Evolutionary conservation across 2,113 vertebrate genomes (phyloP), one percentile per base, ranked within the genome.

Genomic region (Burhinus oedicnemus): DNA sequence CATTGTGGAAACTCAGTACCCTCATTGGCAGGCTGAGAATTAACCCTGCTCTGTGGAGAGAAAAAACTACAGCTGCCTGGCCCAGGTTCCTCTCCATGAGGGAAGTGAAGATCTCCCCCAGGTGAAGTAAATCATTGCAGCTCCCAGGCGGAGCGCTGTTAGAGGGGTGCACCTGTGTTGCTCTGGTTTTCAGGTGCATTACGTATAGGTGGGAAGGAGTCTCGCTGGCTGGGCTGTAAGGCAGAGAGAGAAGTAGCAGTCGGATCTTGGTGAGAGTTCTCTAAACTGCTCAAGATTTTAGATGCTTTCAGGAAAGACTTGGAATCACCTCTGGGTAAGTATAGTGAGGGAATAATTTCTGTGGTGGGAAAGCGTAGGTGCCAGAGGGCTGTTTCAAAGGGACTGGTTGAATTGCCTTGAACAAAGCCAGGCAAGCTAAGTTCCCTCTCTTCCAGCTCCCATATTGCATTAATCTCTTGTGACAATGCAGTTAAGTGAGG

Each of bases 191-290:
- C 17, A 1, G 3, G 34, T 29, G 17, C n/a, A 2, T 18, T n/a
- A 23, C 47, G 44, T 30, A 8, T 10, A 14, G 40, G 38, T 6
- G 20, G 26, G 40, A 54, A 72, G 54, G 52, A 23, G 32, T 20
- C 38, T 9, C 5, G 4, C 11, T 3, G 45, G 45, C 64, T 1
- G 4, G 29, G 8, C 38, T 0, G 0, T 1, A 27, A 62, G 30
- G 47, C 26, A 65, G 70, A n/a, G 72, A 11, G 10, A 61, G 52
- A 15, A 55, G 61, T 2, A 54, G 54, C 10, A 47, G 9, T 15
- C 69, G 49, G 21, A 21, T 25, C 44, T 36, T 76, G 38, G 69
- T 65, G 51, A 55, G 51, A 38, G 32, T 47, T 71, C 52, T 84
- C 65, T 44, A 15, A 87, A 12, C 15, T 61, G 38, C 16, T 44